Conservation (phyloP, 2,888 invertebrate species). For the Cheilosia grossa region DNA sequence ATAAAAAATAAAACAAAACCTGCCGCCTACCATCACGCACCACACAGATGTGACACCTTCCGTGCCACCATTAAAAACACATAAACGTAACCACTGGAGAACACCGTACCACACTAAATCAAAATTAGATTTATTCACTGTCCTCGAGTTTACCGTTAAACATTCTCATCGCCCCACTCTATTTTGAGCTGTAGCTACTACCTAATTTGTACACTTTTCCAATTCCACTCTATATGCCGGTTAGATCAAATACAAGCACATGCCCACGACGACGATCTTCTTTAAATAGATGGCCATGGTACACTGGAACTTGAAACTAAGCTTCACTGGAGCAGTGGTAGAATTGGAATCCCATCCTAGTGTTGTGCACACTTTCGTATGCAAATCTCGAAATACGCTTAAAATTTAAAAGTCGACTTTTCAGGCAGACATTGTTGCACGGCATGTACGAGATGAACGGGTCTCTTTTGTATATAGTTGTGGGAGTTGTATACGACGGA, state of each 20-base stretch:
- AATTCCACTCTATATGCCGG: conserved; percentile 25
- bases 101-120: neutral
- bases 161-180: neutral
- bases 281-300: neutral
- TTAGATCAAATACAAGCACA: conserved; percentile 23
- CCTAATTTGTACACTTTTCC: conserved; percentile 3
- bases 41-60: neutral
- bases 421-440: conserved; percentile 45
- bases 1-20: conserved; percentile 1
- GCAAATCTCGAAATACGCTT: conserved; percentile 61
- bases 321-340: conserved; percentile 22
- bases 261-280: conserved; percentile 16
- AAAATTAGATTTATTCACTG: conserved; percentile 1
- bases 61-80: neutral
- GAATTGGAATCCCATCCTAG: neutral
- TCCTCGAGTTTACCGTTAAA: conserved; percentile 15
- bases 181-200: neutral
- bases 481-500: conserved; percentile 28
- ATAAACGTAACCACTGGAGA: too few species aligned
- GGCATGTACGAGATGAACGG: conserved; percentile 25
- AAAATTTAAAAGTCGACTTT: conserved; percentile 31
- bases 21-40: neutral
- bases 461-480: conserved; percentile 15
- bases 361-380: conserved; percentile 50
- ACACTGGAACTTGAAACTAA: neutral